Base-by-base conservation (phyloP, 2,113 vertebrate genomes). In the Ictidomys tridecemlineatus region DNA sequence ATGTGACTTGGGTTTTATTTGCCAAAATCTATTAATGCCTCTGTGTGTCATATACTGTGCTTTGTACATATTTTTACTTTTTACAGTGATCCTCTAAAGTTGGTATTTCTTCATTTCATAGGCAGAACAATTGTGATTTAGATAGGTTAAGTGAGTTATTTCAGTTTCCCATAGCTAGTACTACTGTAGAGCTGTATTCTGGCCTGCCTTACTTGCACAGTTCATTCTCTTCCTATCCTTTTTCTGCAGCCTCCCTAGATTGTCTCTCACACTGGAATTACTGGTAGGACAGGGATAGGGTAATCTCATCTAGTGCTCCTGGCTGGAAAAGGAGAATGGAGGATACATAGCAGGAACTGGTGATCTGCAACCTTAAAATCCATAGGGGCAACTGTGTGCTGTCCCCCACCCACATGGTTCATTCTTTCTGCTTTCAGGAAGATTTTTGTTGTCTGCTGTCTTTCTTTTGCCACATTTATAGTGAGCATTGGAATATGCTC, bases 1-100 rank as follows among this genome's bases (percentile, higher is more conserved):
- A 34, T 48, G 14, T 48, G 74, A 24, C 61, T 92, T 70, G 73
- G 22, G 5, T 34, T 76, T 84, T 45, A 22, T 69, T 67, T 42
- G 28, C 28, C 84, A 2, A n/a, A 20, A 72, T 56, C 32, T 84
- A 39, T 30, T 85, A 61, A 92, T 56, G 12, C 48, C 28, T 9
- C 17, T 73, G 30, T 32, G 24, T 85, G 45, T 61, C 2, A 2
- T 32, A 7, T n/a, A 1, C 42, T 39, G 20, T 79, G 13, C 45
- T 93, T 92, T 73, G 28, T 61, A 48, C 10, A 28, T 89, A 42
- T 86, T 74, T 94, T 90, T 74, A 76, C 73, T 86, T 90, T 90
- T 80, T 34, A 80, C 56, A 79, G 8, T 10, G 65, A 2, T 85
- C 42, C 24, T 76, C 28, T 18, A 16, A 73, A 56, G 56, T 39